phyloP scores from a whole-genome alignment of 1,140 invertebrate genomes.

The Drosophila pseudoobscura region DNA sequence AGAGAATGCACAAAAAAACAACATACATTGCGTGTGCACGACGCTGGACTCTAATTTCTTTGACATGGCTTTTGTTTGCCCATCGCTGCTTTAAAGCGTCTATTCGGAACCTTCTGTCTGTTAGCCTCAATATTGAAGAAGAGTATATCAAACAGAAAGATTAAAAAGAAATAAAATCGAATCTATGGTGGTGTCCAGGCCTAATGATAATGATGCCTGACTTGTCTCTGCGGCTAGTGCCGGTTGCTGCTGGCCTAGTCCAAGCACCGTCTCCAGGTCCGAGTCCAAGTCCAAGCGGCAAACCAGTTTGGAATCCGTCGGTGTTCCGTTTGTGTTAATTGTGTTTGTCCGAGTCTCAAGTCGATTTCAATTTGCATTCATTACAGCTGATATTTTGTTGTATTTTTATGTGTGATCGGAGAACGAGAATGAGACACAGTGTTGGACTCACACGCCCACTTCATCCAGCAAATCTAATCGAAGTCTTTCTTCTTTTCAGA shows the following conservation, averaged over 20 bases:
- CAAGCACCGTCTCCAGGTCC: conserved; percentile 12
- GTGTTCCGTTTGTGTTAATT: conserved; percentile 36
- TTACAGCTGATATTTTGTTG: conserved; percentile 25
- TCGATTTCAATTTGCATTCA: conserved; percentile 60
- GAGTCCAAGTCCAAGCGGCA: conserved; percentile 1
- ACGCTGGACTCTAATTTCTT: too few species aligned
- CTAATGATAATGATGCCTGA: conserved; percentile 12
- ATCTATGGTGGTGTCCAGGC: not conserved
- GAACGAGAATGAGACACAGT: conserved; percentile 8
- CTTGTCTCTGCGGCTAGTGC: not conserved
- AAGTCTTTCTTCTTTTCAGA: conserved; percentile 54
- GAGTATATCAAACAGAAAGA: not conserved
- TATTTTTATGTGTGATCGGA: conserved; percentile 25
- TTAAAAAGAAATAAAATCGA: not conserved
- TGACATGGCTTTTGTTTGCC: too few species aligned
- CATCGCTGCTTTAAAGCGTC: too few species aligned
- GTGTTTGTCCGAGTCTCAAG: conserved; percentile 32
- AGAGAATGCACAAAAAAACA: too few species aligned
- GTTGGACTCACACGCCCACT: not conserved
- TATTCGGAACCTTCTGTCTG: too few species aligned
- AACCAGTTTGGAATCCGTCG: conserved; percentile 54
- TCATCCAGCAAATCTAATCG: not conserved
- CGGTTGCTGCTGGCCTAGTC: conserved; percentile 12
- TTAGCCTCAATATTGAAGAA: too few species aligned
- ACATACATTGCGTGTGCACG: too few species aligned